phyloP scores from a whole-genome alignment of 2,888 invertebrate genomes.

The Drosophila austrosaltans region DNA sequence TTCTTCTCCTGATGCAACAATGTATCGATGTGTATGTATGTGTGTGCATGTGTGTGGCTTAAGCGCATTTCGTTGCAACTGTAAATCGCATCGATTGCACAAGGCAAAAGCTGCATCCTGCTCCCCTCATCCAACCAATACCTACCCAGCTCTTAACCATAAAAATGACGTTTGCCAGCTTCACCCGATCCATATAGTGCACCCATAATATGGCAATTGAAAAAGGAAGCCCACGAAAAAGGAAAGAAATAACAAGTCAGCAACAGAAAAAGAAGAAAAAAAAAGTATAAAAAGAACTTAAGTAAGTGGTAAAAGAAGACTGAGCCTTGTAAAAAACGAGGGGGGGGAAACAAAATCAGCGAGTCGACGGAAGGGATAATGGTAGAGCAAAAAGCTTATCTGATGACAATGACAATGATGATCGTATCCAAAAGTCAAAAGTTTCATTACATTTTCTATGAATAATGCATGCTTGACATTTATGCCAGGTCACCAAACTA shows the following conservation, averaged over 20 bases:
- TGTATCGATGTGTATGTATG: background rate
- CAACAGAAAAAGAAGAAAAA: background rate
- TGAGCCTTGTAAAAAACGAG: slow-evolving; percentile 8
- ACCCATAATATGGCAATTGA: slow-evolving; percentile 9
- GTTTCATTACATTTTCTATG: slow-evolving; percentile 5
- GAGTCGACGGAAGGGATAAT: background rate
- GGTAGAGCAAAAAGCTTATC: background rate
- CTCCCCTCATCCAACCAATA: background rate
- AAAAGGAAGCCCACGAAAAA: slow-evolving; percentile 3
- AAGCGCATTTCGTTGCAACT: slow-evolving; percentile 41
- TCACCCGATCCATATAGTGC: slow-evolving; percentile 1
- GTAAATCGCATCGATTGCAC: slow-evolving; percentile 41
- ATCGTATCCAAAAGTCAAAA: slow-evolving; percentile 7
- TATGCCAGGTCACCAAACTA: slow-evolving; percentile 9
- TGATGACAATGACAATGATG: slow-evolving; percentile 9
- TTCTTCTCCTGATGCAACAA: background rate
- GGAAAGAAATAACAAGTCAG: background rate
- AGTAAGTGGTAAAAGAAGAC: slow-evolving; percentile 11
- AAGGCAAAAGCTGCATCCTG: background rate
- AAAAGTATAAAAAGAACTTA: background rate
- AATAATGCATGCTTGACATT: slow-evolving; percentile 7
- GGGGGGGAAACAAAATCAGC: background rate
- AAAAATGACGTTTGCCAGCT: slow-evolving; percentile 11
- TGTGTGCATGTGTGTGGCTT: slow-evolving; percentile 27
- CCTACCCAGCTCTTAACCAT: background rate